These are phyloP conservation scores for Pocillopora damicornis DNA, from an alignment of 64 coral and sea anemone genomes.

Conservation along the genomic window DNA sequence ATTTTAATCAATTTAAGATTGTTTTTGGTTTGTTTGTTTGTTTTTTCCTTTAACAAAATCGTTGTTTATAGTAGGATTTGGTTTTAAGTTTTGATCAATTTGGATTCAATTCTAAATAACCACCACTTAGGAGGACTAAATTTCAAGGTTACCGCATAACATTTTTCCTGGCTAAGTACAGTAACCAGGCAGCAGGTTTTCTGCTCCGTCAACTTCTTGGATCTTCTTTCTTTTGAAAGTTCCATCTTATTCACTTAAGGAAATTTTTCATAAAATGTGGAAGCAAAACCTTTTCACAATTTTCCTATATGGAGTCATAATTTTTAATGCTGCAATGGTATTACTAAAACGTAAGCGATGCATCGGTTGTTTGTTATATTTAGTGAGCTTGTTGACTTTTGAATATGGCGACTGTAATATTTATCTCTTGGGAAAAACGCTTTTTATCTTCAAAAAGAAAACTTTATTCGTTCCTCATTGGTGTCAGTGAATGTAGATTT, in stretches of 20 bases:
- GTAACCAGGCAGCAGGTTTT: neutral
- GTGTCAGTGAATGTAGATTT: too few species aligned
- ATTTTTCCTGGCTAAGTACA: neutral
- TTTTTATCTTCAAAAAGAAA: too few species aligned
- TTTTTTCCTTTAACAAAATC: too few species aligned
- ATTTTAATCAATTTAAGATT: too few species aligned
- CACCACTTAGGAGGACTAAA: neutral
- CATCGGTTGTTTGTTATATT: neutral
- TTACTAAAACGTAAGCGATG: conserved; percentile 8
- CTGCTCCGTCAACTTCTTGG: neutral
- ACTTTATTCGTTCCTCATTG: too few species aligned
- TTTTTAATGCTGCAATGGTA: conserved; percentile 5
- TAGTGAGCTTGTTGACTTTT: neutral
- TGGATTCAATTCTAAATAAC: too few species aligned
- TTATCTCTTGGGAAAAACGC: too few species aligned
- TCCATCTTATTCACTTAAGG: neutral
- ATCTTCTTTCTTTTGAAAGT: neutral
- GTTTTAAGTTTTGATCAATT: too few species aligned
- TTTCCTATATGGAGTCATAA: conserved; percentile 11
- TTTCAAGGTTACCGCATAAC: neutral
- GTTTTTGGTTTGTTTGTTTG: too few species aligned
- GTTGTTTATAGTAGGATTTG: too few species aligned
- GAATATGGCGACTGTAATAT: too few species aligned
- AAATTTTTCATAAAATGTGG: conserved; percentile 1
- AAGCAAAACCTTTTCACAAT: neutral